Evolutionary conservation across 92 coral and sea anemone species (phyloP).

Genomic region (Zoanthus gigantus): DNA sequence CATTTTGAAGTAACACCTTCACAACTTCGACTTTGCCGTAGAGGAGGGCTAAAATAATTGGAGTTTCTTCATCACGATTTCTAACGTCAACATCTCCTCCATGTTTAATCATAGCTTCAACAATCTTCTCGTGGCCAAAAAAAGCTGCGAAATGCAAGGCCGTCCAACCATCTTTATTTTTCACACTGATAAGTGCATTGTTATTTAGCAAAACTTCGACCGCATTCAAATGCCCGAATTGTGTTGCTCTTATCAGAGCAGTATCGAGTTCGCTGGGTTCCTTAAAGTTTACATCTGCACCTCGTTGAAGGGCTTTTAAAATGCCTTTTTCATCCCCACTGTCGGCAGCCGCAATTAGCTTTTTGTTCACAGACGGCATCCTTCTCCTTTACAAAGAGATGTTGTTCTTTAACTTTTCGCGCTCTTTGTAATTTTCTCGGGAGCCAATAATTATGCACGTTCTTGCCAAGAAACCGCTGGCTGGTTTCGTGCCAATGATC

Average conservation of each 20-base stretch:
- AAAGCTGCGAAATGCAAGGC: slow-evolving; percentile 12
- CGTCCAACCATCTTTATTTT: slow-evolving; percentile 23
- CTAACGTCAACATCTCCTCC: slow-evolving; percentile 36
- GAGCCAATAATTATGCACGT: not conserved
- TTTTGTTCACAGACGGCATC: slow-evolving; percentile 12
- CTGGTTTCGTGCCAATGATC: not conserved
- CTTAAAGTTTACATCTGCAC: slow-evolving; percentile 21
- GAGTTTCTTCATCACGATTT: slow-evolving; percentile 28
- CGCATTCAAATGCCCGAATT: slow-evolving; percentile 16
- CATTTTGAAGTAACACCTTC: slow-evolving; percentile 11
- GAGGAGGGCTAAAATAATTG: slow-evolving; percentile 14
- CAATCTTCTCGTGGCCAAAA: slow-evolving; percentile 24
- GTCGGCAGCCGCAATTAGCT: slow-evolving; percentile 11
- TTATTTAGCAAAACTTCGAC: slow-evolving; percentile 5
- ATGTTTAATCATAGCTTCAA: slow-evolving; percentile 21
- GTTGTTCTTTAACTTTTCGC: not conserved
- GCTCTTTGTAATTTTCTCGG: not conserved
- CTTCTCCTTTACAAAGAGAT: not conserved
- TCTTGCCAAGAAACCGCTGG: not conserved
- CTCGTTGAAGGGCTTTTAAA: slow-evolving; percentile 27
- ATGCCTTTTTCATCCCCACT: slow-evolving; percentile 13
- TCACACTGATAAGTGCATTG: slow-evolving; percentile 23
- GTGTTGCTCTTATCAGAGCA: slow-evolving; percentile 25
- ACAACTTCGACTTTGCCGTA: slow-evolving; percentile 18
- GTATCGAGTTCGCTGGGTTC: slow-evolving; percentile 30